These are phyloP conservation scores for Harpagoxenus sublaevis DNA, from an alignment of 2,888 invertebrate species.

Conservation along the genomic window DNA sequence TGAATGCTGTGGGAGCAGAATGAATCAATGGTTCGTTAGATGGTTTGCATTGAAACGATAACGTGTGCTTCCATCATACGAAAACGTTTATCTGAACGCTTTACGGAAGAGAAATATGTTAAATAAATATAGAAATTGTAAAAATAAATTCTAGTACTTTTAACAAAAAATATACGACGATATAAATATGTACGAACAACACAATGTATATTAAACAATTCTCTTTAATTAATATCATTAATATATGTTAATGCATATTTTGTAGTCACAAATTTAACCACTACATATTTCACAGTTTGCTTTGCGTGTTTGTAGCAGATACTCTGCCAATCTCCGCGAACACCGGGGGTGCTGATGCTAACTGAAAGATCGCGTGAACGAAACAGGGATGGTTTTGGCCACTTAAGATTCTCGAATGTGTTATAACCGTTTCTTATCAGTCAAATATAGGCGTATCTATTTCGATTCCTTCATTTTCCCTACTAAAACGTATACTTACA, in stretches of 20 bases:
- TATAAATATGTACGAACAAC: not conserved
- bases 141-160: not conserved
- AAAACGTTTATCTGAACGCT: conserved; percentile 70
- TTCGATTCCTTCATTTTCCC: not conserved
- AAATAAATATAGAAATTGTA: not conserved
- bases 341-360: conserved; percentile 74
- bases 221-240: not conserved
- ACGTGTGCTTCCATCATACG: conserved; percentile 64
- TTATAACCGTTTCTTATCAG: conserved; percentile 37
- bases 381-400: conserved; percentile 42
- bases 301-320: conserved; percentile 67
- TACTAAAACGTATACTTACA: not conserved
- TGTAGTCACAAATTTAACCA: not conserved
- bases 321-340: conserved; percentile 72
- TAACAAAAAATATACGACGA: not conserved
- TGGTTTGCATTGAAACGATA: conserved; percentile 81
- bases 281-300: conserved; percentile 27
- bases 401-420: conserved; percentile 12
- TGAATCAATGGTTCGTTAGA: conserved; percentile 82
- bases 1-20: conserved; percentile 80
- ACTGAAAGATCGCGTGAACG: conserved; percentile 78
- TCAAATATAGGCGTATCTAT: not conserved
- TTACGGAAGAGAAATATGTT: not conserved
- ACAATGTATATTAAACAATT: not conserved
- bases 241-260: not conserved